These are phyloP conservation scores for Nemoura dubitans DNA, from an alignment of 2,888 invertebrate genomes.

Conservation along the genomic window DNA sequence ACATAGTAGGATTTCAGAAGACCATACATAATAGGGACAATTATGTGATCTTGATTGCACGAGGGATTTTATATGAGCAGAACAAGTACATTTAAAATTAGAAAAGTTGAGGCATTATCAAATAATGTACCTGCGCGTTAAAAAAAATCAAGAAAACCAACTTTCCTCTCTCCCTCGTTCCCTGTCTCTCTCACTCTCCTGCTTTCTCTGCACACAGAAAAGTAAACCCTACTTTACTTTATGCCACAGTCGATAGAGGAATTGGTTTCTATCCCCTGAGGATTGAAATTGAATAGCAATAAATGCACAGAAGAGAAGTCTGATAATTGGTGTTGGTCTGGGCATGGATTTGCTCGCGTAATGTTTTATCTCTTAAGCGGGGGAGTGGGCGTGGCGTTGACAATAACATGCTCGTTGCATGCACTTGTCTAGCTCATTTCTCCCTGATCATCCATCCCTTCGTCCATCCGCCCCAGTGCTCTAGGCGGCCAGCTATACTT, in stretches of 20 bases:
- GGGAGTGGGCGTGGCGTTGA: not conserved
- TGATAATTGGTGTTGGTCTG: constrained; percentile 8
- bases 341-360: not conserved
- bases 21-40: no score
- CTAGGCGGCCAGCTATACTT: not conserved
- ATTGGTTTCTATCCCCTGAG: constrained; percentile 14
- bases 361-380: not conserved
- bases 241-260: not conserved
- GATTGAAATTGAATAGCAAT: constrained; percentile 12
- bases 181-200: not conserved
- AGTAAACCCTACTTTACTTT: not conserved
- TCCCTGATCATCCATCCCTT: not conserved
- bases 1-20: no score
- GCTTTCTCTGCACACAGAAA: not conserved
- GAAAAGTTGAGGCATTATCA: no score
- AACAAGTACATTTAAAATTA: no score
- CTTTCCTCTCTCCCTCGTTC: no score
- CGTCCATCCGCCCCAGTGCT: not conserved
- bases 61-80: no score
- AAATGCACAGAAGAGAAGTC: not conserved
- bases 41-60: no score
- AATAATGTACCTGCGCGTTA: no score
- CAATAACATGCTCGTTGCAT: constrained; percentile 24
- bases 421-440: constrained; percentile 21
- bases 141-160: no score